Evolutionary conservation across 2,113 vertebrate genomes (phyloP).

Genomic region (Lophotis ruficrista): DNA sequence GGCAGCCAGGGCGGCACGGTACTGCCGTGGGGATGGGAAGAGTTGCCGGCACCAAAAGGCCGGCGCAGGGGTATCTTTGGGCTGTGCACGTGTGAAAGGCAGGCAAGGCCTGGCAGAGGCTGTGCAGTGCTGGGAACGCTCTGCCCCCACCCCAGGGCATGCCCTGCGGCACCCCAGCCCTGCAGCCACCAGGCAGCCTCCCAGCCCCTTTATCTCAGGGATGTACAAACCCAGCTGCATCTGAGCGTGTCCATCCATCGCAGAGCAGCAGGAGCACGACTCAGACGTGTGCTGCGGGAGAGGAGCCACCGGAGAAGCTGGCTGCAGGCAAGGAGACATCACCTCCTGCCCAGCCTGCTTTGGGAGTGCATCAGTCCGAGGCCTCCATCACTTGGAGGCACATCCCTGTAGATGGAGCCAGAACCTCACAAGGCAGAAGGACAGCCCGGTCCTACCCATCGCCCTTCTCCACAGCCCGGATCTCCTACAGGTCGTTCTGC

Average conservation of each 20-base stretch:
- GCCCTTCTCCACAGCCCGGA: background rate
- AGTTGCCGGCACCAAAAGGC: background rate
- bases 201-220: background rate
- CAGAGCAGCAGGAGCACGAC: background rate
- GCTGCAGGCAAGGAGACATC: background rate
- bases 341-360: background rate
- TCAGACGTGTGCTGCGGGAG: background rate
- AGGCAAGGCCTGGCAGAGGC: background rate
- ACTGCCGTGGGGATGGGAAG: background rate
- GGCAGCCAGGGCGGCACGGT: background rate
- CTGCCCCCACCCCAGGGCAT: background rate
- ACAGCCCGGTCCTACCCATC: background rate
- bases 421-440: constrained; percentile 47
- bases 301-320: background rate
- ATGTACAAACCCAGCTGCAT: background rate
- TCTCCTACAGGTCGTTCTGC: background rate
- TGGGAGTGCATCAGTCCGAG: background rate
- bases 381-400: background rate
- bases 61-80: background rate
- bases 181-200: background rate
- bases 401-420: constrained; percentile 66
- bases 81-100: background rate
- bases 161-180: accelerated
- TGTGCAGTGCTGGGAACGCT: background rate
- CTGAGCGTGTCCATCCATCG: background rate